Conservation (phyloP, 2,797 vertebrate genomes). For the Petrocephalus sullivani region DNA sequence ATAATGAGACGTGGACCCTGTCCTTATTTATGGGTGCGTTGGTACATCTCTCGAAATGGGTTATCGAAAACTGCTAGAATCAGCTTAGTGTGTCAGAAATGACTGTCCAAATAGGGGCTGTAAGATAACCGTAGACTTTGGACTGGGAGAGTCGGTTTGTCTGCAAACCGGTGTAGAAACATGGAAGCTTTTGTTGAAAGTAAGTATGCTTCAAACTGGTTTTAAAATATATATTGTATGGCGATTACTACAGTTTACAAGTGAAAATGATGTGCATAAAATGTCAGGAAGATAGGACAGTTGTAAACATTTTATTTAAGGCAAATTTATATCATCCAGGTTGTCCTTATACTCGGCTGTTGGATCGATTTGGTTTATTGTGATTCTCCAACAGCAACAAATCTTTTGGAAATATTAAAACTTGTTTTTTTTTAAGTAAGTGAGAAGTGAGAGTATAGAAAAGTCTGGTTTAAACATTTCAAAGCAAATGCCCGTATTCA, state of each 20-base stretch:
- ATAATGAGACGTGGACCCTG: not conserved
- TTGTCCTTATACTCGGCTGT: not conserved
- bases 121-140: not conserved
- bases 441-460: not conserved
- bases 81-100: not conserved
- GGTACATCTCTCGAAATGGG: not conserved
- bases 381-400: not conserved
- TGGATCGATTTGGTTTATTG: not conserved
- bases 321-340: not conserved
- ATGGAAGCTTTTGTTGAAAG: not conserved
- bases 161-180: not conserved
- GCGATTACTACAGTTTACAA: not conserved
- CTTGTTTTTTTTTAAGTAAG: not conserved
- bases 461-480: not conserved
- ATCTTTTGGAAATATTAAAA: not conserved
- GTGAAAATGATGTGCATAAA: not conserved
- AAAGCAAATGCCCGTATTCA: not conserved
- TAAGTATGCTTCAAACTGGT: not conserved
- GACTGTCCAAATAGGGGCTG: not conserved
- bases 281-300: not conserved
- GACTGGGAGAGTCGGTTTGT: not conserved
- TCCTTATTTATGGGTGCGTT: not conserved
- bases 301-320: not conserved
- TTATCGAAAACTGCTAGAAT: not conserved
- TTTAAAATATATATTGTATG: not conserved